Evolutionary conservation across 1,140 invertebrate species (phyloP).

Genomic region (Formica exsecta): DNA sequence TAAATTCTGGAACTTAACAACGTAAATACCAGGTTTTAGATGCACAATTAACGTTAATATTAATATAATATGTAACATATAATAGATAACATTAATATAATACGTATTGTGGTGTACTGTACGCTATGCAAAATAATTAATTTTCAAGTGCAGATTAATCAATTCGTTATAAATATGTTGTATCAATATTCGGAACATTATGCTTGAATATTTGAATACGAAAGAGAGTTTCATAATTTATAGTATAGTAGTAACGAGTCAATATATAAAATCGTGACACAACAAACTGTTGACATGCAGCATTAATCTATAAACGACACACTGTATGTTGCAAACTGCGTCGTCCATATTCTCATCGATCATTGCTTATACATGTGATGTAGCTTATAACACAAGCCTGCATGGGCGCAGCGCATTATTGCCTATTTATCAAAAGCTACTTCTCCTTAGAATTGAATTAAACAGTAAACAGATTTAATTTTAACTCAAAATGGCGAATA

Average conservation of each 20-base stretch:
- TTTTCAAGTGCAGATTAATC: conserved; percentile 8
- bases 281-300: conserved; percentile 46
- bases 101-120: not conserved
- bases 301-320: conserved; percentile 48
- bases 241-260: conserved; percentile 32
- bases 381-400: conserved; percentile 11
- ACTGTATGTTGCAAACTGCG: conserved; percentile 33
- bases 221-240: conserved; percentile 17
- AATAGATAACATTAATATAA: conserved; percentile 12
- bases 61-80: not conserved
- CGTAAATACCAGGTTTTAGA: not conserved
- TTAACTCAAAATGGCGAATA: conserved; percentile 10
- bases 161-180: not conserved
- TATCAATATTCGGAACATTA: not conserved
- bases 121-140: not conserved
- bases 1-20: not conserved
- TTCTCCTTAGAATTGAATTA: conserved; percentile 1
- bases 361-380: conserved; percentile 41
- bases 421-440: conserved; percentile 51
- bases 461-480: conserved; percentile 47
- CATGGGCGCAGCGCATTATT: conserved; percentile 33
- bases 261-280: conserved; percentile 40
- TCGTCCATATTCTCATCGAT: conserved; percentile 38
- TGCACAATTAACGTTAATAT: not conserved
- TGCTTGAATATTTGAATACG: conserved; percentile 25